Evolutionary conservation across 2,888 invertebrate species (phyloP).

Genomic region (Tortrix viridana): DNA sequence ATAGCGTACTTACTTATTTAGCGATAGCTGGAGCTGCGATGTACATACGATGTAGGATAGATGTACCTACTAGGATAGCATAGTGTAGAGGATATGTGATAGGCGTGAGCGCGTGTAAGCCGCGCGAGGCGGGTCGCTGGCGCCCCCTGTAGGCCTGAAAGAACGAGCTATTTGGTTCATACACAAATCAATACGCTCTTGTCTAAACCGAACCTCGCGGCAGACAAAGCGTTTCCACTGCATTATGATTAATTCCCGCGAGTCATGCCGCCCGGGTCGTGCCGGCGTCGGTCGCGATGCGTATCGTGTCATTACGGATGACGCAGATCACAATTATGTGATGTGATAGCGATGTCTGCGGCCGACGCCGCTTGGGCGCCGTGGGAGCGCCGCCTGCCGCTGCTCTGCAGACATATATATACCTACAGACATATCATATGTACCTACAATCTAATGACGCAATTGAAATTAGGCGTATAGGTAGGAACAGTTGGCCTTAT

Average conservation of each 20-base stretch:
- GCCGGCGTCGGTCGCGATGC: slow-evolving; percentile 2
- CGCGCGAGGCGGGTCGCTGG: slow-evolving; percentile 5
- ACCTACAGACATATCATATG: too few species aligned
- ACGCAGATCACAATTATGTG: slow-evolving; percentile 6
- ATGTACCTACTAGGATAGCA: slow-evolving; percentile 22
- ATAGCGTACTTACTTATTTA: slow-evolving; percentile 28
- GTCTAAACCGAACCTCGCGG: not conserved
- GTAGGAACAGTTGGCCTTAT: too few species aligned
- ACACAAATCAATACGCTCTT: not conserved
- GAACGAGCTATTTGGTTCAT: not conserved
- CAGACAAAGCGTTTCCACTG: not conserved
- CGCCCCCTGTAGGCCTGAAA: not conserved
- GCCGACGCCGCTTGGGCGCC: not conserved
- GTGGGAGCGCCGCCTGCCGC: not conserved
- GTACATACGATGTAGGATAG: slow-evolving; percentile 29
- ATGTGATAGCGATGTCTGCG: not conserved
- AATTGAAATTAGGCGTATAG: too few species aligned
- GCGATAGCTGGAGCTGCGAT: slow-evolving; percentile 32
- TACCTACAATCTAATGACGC: too few species aligned
- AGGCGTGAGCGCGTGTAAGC: slow-evolving; percentile 15
- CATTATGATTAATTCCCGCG: slow-evolving; percentile 3
- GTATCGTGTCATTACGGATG: not conserved
- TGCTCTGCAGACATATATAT: not conserved
- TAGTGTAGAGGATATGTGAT: slow-evolving; percentile 29
- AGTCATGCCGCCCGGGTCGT: slow-evolving; percentile 1